These are phyloP conservation scores for Eupsilia transversa DNA, from an alignment of 2,888 invertebrate genomes.

Conservation along the genomic window DNA sequence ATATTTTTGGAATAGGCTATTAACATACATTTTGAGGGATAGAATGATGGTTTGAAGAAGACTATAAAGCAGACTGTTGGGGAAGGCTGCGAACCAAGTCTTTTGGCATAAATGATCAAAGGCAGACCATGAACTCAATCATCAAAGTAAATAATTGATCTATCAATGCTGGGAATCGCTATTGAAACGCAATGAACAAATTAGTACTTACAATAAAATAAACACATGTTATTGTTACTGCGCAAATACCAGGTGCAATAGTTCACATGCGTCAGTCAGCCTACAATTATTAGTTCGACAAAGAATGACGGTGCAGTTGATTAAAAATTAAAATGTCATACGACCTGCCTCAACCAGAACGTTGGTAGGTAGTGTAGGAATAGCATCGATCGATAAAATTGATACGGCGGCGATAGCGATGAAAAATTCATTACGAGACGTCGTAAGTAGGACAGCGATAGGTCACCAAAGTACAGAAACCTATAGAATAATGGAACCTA, in stretches of 20 bases:
- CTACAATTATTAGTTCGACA: conserved; percentile 34
- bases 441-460: conserved; percentile 44
- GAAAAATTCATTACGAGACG: conserved; percentile 57
- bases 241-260: conserved; percentile 30
- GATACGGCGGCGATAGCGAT: conserved; percentile 41
- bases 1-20: background rate
- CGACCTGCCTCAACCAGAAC: conserved; percentile 55
- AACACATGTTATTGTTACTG: conserved; percentile 19
- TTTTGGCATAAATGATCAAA: background rate
- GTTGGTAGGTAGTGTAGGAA: conserved; percentile 25
- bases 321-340: conserved; percentile 46
- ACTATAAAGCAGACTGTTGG: background rate
- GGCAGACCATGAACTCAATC: background rate
- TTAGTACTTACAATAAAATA: conserved; percentile 1
- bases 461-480: conserved; percentile 46
- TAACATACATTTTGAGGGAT: background rate
- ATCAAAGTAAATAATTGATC: background rate
- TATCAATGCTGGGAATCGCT: background rate
- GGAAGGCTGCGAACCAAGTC: background rate
- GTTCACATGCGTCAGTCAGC: conserved; percentile 34
- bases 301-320: conserved; percentile 35
- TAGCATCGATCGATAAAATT: conserved; percentile 43
- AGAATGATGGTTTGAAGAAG: background rate
- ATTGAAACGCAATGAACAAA: conserved; percentile 10
- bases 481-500: conserved; percentile 20